Evolutionary conservation across 2,888 invertebrate species (phyloP).

Genomic region (Nemotelus pantherinus): DNA sequence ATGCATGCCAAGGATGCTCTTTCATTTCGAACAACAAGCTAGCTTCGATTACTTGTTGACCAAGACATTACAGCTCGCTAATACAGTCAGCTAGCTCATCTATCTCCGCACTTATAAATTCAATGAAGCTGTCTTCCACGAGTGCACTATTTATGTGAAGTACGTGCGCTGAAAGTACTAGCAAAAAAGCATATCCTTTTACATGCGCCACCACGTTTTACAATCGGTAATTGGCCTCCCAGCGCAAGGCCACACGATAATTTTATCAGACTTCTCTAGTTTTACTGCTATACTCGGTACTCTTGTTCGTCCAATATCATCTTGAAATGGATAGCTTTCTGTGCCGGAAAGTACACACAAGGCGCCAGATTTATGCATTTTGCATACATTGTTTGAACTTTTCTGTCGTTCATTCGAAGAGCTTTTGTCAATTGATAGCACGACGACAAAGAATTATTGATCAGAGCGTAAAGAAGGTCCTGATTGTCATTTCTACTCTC

Average conservation of each 20-base stretch:
- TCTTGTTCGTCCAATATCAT: neutral
- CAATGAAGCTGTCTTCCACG: slow-evolving; percentile 13
- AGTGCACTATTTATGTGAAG: neutral
- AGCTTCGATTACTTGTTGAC: too few species aligned
- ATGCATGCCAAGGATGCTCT: too few species aligned
- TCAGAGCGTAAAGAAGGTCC: neutral
- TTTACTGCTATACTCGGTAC: neutral
- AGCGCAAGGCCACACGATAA: neutral
- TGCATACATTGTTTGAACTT: neutral
- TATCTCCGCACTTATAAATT: neutral
- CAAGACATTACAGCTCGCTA: too few species aligned
- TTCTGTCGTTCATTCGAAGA: neutral
- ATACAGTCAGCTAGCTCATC: neutral
- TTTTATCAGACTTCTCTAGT: neutral
- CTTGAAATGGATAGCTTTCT: neutral
- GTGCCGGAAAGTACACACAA: slow-evolving; percentile 13
- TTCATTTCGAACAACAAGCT: too few species aligned
- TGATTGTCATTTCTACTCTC: too few species aligned
- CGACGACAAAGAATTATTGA: neutral
- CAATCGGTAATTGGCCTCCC: slow-evolving; percentile 9
- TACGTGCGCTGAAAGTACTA: neutral
- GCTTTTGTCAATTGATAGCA: neutral
- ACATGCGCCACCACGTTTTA: neutral
- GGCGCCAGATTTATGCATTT: slow-evolving; percentile 28
- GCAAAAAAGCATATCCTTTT: neutral